Evolutionary conservation across 1,140 invertebrate genomes (phyloP).

Genomic region (Melipona quadrifasciata): DNA sequence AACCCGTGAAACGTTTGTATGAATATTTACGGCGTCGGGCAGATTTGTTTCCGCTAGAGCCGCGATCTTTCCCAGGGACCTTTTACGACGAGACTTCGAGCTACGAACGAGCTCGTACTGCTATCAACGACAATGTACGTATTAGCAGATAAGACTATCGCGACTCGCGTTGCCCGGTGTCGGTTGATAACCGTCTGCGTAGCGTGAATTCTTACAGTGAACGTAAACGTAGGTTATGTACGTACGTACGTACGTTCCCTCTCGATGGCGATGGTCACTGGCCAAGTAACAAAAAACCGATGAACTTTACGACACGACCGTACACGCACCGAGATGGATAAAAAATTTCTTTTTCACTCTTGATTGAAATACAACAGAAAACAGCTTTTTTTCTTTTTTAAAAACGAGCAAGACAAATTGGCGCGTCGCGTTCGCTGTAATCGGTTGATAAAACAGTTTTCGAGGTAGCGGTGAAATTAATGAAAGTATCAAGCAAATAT

Average conservation of each 20-base stretch:
- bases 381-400: neutral
- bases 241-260: neutral
- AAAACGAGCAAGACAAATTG: neutral
- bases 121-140: slow-evolving; percentile 45
- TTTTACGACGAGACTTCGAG: slow-evolving; percentile 32
- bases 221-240: slow-evolving; percentile 35
- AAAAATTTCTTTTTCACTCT: neutral
- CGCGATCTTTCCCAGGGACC: slow-evolving; percentile 16
- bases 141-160: slow-evolving; percentile 56
- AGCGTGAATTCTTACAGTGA: slow-evolving; percentile 25
- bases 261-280: neutral
- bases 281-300: slow-evolving; percentile 4
- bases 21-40: slow-evolving; percentile 19
- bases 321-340: neutral
- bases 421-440: neutral
- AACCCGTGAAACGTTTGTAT: neutral
- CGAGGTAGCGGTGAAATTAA: neutral
- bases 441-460: neutral
- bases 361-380: no score
- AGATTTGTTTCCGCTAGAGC: slow-evolving; percentile 6
- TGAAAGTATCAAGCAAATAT: slow-evolving; percentile 4
- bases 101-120: neutral
- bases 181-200: slow-evolving; percentile 40
- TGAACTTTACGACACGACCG: neutral
- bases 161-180: slow-evolving; percentile 6